Conservation (phyloP, 2,113 vertebrate genomes). For the Corythornis cristatus region DNA sequence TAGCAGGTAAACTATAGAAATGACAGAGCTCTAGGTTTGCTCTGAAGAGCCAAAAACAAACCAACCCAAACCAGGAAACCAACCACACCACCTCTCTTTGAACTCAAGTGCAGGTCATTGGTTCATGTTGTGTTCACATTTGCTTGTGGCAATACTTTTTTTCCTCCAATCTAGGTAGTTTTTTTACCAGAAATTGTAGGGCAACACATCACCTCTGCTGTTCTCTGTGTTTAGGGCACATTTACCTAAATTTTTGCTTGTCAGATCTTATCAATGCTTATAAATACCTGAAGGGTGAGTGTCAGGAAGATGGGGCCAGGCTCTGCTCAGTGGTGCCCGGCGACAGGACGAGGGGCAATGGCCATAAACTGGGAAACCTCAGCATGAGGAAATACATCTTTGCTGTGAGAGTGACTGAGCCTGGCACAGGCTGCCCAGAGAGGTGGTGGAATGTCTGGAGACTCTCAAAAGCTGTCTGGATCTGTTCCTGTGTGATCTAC, state of each 20-base stretch:
- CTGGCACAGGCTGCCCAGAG: no score
- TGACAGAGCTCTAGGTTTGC: accelerated
- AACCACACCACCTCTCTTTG: neutral
- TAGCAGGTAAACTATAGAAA: neutral
- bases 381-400: no score
- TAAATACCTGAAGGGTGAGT: no score
- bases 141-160: neutral
- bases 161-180: neutral
- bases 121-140: neutral
- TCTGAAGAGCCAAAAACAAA: neutral
- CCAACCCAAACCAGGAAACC: neutral
- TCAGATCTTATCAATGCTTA: no score
- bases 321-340: no score
- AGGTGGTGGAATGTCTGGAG: no score
- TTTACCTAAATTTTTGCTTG: neutral
- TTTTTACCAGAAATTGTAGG: neutral
- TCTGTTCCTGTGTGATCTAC: no score
- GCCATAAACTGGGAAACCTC: no score
- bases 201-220: neutral
- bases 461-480: no score
- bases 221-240: neutral
- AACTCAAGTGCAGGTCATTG: neutral
- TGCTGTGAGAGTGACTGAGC: no score
- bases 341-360: no score
- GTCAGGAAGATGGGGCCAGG: no score